Base-by-base conservation (phyloP, 2,888 invertebrate species). In the Myopa tessellatipennis region DNA sequence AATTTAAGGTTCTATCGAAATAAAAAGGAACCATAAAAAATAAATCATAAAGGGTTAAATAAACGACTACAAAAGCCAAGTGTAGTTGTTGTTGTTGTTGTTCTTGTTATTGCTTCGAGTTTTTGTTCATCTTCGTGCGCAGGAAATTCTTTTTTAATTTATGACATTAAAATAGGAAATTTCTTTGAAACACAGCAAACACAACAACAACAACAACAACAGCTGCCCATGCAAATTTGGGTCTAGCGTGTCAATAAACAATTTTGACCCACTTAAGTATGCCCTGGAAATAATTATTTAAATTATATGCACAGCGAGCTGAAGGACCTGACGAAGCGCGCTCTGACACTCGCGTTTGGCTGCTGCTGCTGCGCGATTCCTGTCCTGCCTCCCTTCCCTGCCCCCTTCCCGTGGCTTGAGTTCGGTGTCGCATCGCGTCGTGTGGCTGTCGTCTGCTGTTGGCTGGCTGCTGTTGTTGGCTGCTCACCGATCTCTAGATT, bases 181-280 rank as follows among this genome's bases (percentile, higher is more conserved):
- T 18, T 50, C 18, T n/a, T 16, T 34, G n/a, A 58, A 71, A 71
- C 10, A 36, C 7, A 55, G 36, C 12, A 70, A 0, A 55, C 36
- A 36, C 6, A 45, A 26, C 45, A 50, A 69, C 18, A 12, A 69
- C 45, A 50, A 55, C 5, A 5, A 26, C 38, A n/a, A 63, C 67
- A 45, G 60, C 68, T 68, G 68, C 40, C 36, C 16, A 71, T 60
- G 70, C 70, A 55, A 75, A 58, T 84, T 68, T 18, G 34, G 65
- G 52, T 55, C 76, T 83, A 84, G 88, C 88, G 87, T 87, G 87
- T 85, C 88, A 87, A 87, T 85, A 87, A 85, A 85, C 87, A 85
- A 87, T 87, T 88, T 87, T 87, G 88, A 87, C 87, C 87, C 85
- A 88, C 85, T 88, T 87, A 87, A 87, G 86, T 87, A 87, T 78